Conservation (phyloP, 2,113 vertebrate species). For the Crotalus horridus region DNA sequence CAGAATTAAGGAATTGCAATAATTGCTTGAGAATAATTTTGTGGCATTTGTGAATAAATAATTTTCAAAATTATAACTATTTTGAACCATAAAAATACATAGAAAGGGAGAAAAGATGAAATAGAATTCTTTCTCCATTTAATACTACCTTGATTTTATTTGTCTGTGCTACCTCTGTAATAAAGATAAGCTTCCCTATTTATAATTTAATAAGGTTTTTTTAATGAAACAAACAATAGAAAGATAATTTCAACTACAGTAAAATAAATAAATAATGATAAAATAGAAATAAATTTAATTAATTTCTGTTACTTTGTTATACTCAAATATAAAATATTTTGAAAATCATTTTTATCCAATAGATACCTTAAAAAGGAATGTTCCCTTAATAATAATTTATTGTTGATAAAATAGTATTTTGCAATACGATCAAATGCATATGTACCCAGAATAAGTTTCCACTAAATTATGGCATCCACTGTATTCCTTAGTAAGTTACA, state of each 20-base stretch:
- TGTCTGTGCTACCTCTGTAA: neutral
- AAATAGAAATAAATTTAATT: neutral
- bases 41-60: neutral
- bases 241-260: neutral
- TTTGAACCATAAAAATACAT: neutral
- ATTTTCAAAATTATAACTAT: neutral
- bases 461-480: neutral
- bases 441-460: neutral
- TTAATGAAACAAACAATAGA: neutral
- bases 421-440: neutral
- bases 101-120: neutral
- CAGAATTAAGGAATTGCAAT: conserved; percentile 6
- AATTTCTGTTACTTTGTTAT: too few species aligned
- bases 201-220: neutral
- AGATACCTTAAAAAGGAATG: neutral
- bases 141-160: neutral
- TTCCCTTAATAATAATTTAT: neutral
- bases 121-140: neutral
- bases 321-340: neutral
- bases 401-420: neutral
- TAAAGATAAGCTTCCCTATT: neutral
- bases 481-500: neutral
- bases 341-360: neutral
- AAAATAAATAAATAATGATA: neutral
- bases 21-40: conserved; percentile 13